Base-by-base conservation (phyloP, 2,888 invertebrate genomes). In the Strigamia transsilvanica region DNA sequence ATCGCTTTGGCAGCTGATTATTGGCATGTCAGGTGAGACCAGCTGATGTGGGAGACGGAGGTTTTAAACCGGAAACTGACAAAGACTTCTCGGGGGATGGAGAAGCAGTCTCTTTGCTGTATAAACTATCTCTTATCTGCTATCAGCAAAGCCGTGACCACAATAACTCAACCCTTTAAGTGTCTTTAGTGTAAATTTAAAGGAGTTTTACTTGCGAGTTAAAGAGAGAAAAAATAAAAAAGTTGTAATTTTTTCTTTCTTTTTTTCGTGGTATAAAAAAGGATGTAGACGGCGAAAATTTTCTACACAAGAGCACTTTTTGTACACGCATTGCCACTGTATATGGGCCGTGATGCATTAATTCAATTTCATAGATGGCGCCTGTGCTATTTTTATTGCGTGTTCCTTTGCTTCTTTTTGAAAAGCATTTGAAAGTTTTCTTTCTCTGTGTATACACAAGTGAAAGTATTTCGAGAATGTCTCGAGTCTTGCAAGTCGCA, bases 331-430 rank as follows among this genome's bases (percentile, higher is more conserved):
- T 73, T 73, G 73, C 73, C 73, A 73, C 73, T 73, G 73, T 73
- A 73, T 73, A 73, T 73, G 73, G 73, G 73, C 73, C 73, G 73
- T 73, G 73, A 73, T 73, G 73, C 73, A 73, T 73, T 73, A 73
- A 73, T 73, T 73, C 73, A 73, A 73, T 73, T 73, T 73, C 73
- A 73, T 73, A 73, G 73, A 73, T 73, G 73, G 73, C 73, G 73
- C 32, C n/a, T 73, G 73, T 27, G 73, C 73, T 73, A 73, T 73
- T 73, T 73, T 73, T 73, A 73, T 73, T 73, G 73, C 73, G 10
- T 73, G 73, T 27, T 73, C 73, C 15, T 27, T 32, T 73, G 73
- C 73, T 73, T 73, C 73, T 73, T 73, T 73, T 73, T 27, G 32
- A 73, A 73, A 73, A 32, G 27, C 27, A 32, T 73, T 73, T 27